phyloP scores from a whole-genome alignment of 2,113 vertebrate genomes.

The Promerops cafer region DNA sequence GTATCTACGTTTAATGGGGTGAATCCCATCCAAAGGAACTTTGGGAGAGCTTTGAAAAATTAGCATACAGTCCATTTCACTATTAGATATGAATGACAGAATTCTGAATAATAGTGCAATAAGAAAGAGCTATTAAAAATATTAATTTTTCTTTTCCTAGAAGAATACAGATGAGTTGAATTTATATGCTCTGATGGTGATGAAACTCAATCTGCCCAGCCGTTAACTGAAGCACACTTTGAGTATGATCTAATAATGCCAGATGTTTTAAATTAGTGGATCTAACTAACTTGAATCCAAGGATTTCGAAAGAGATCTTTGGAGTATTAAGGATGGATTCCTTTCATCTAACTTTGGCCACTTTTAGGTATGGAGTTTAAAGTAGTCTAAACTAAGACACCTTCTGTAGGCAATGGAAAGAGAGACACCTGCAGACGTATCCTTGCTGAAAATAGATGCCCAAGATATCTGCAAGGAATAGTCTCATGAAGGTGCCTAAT shows the following conservation, averaged over 20 bases:
- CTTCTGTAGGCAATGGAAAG: not conserved
- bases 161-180: not conserved
- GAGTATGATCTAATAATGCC: not conserved
- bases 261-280: constrained; percentile 3
- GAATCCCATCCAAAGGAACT: not conserved
- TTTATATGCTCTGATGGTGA: not conserved
- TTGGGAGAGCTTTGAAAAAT: not conserved
- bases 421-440: not conserved
- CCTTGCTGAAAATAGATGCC: not conserved
- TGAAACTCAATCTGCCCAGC: not conserved
- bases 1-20: not conserved
- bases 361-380: not conserved
- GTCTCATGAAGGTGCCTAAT: not conserved
- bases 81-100: not conserved
- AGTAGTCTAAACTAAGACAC: not conserved
- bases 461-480: not conserved
- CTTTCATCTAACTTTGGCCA: constrained; percentile 6
- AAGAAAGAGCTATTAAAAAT: not conserved
- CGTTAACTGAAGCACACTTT: not conserved
- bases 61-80: not conserved
- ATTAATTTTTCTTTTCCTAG: not conserved
- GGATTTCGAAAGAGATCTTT: not conserved
- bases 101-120: not conserved
- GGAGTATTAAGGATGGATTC: not conserved
- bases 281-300: not conserved